Evolutionary conservation across 2,113 vertebrate genomes (phyloP).

Genomic region (Pimephales promelas): DNA sequence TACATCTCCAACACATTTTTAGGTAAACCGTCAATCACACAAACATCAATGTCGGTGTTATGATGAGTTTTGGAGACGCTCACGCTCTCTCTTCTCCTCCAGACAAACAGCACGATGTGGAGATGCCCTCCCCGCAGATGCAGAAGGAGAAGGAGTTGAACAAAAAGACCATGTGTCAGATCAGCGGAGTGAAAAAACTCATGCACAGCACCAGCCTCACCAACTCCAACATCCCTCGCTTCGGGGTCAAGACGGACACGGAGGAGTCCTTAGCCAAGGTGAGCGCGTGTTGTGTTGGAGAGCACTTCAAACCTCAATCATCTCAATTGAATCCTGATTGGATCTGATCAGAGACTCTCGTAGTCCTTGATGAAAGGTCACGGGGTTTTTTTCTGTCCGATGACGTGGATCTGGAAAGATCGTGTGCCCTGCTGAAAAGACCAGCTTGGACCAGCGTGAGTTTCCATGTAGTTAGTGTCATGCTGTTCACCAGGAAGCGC

Average conservation of each 20-base stretch:
- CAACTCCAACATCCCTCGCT: constrained; percentile 85
- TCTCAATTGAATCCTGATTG: constrained; percentile 15
- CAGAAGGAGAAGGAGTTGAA: constrained; percentile 88
- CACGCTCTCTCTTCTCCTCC: neutral
- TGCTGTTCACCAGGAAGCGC: neutral
- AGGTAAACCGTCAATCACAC: neutral
- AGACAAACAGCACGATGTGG: constrained; percentile 90
- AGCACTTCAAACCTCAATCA: constrained; percentile 4
- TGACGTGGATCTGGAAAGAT: neutral
- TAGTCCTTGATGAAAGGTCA: constrained; percentile 16
- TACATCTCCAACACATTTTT: constrained; percentile 8
- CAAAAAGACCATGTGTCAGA: constrained; percentile 86
- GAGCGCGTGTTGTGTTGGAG: neutral
- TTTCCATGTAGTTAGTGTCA: constrained; percentile 4
- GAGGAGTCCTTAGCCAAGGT: constrained; percentile 87
- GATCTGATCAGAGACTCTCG: constrained; percentile 4
- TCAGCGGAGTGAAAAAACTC: constrained; percentile 86
- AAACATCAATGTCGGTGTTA: neutral
- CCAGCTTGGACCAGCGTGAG: constrained; percentile 1
- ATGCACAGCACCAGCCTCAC: constrained; percentile 85
- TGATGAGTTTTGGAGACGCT: neutral
- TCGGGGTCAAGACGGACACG: constrained; percentile 87
- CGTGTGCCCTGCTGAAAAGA: constrained; percentile 4
- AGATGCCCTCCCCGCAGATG: constrained; percentile 81
- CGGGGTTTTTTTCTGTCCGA: neutral